Percentiles rank a stretch among this genome's conserved stretches.
Conservation (phyloP, 2,113 vertebrate genomes). For the Pitta sordida region DNA sequence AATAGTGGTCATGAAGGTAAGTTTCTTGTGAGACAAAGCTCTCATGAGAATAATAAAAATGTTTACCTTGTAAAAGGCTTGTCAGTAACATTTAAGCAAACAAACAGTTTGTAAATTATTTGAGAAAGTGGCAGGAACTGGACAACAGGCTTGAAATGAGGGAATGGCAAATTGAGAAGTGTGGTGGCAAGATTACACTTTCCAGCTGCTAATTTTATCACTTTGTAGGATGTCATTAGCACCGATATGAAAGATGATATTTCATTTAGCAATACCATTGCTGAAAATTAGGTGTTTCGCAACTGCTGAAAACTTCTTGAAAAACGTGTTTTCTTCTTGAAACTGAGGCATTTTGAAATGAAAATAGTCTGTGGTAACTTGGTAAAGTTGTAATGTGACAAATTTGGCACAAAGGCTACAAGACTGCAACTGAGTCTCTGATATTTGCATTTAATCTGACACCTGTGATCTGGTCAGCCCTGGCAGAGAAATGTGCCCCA, state of each 20-base stretch:
- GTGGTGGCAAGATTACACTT: constrained; percentile 1
- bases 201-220: constrained; percentile 18
- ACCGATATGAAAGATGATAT: not conserved
- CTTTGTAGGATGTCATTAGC: constrained; percentile 31
- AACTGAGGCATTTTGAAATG: not conserved
- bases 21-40: not conserved
- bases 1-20: not conserved
- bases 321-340: not conserved
- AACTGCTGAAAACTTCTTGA: not conserved
- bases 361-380: not conserved
- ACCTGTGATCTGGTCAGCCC: not conserved
- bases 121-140: not conserved
- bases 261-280: not conserved
- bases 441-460: not conserved
- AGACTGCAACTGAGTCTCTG: not conserved
- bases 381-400: not conserved
- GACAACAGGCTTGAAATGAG: not conserved
- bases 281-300: not conserved
- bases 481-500: not conserved
- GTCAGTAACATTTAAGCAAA: not conserved
- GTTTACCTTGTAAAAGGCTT: not conserved
- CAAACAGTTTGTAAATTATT: not conserved
- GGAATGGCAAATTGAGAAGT: not conserved
- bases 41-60: not conserved
- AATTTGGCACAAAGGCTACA: not conserved